Conservation (phyloP, 2,113 vertebrate species). For the Ophiodon elongatus region DNA sequence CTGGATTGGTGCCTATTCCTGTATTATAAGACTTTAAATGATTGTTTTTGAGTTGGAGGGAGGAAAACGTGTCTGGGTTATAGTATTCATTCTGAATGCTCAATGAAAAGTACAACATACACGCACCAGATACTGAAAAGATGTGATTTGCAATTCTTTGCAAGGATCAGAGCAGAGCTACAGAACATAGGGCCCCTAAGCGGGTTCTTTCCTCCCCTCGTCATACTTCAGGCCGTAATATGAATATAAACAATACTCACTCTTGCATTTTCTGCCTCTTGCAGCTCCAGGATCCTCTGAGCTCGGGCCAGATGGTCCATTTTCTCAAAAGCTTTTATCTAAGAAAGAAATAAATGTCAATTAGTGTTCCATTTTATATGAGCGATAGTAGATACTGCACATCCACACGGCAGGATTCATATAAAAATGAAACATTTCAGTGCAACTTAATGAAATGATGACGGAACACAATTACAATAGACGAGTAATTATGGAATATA, state of each 20-base stretch:
- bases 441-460: neutral
- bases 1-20: no score
- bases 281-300: constrained; percentile 95
- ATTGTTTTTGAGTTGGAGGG: no score
- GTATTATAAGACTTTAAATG: no score
- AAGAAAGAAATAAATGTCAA: neutral
- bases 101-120: no score
- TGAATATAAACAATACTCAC: constrained; percentile 75
- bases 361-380: neutral
- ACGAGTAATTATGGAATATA: neutral
- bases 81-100: no score
- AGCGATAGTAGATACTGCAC: neutral
- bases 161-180: neutral
- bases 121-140: no score
- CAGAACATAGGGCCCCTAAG: neutral
- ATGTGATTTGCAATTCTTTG: no score
- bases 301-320: constrained; percentile 95
- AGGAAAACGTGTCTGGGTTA: no score
- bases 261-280: constrained; percentile 95
- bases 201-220: no score
- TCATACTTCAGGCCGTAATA: neutral
- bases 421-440: constrained; percentile 3
- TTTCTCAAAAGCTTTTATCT: constrained; percentile 97
- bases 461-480: neutral
- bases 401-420: constrained; percentile 5